These are phyloP conservation scores for Epizoanthus fatuus DNA, from an alignment of 92 coral and sea anemone genomes.

Conservation along the genomic window DNA sequence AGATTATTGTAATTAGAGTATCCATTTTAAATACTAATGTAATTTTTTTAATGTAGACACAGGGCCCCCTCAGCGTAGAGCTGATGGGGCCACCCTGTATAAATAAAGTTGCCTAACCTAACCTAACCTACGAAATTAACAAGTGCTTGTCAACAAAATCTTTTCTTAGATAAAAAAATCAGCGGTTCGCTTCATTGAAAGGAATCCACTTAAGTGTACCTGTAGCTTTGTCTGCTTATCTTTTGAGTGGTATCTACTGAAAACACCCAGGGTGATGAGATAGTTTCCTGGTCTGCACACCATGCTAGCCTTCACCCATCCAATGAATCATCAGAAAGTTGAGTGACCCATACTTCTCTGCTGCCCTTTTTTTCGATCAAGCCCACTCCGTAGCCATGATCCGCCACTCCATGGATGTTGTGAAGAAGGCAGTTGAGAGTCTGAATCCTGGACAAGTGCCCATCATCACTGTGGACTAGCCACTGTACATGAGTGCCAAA, in stretches of 20 bases:
- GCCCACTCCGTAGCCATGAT: slow-evolving; percentile 56
- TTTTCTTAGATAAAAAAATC: neutral
- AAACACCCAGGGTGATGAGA: slow-evolving; percentile 11
- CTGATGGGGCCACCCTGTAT: too few relatives aligned
- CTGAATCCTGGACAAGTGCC: slow-evolving; percentile 1
- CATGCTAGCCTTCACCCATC: slow-evolving; percentile 46
- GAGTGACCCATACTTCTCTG: slow-evolving; percentile 16
- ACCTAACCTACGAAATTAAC: neutral
- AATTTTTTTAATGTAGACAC: too few relatives aligned
- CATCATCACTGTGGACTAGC: slow-evolving; percentile 6
- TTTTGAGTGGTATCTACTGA: slow-evolving; percentile 19
- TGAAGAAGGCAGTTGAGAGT: slow-evolving; percentile 35
- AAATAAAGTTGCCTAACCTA: too few relatives aligned
- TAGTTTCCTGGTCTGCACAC: slow-evolving; percentile 45
- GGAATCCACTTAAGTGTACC: neutral
- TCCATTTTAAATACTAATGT: too few relatives aligned
- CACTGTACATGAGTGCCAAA: slow-evolving; percentile 2
- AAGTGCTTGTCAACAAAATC: neutral
- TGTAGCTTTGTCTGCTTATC: neutral
- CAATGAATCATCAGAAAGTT: slow-evolving; percentile 9
- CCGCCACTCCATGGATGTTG: slow-evolving; percentile 50
- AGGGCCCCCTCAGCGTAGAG: too few relatives aligned
- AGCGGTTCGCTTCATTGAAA: neutral
- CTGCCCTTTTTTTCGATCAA: slow-evolving; percentile 53
- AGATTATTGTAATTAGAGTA: too few relatives aligned